Base-by-base conservation (phyloP, 1,140 invertebrate genomes). In the Nephotettix cincticeps region DNA sequence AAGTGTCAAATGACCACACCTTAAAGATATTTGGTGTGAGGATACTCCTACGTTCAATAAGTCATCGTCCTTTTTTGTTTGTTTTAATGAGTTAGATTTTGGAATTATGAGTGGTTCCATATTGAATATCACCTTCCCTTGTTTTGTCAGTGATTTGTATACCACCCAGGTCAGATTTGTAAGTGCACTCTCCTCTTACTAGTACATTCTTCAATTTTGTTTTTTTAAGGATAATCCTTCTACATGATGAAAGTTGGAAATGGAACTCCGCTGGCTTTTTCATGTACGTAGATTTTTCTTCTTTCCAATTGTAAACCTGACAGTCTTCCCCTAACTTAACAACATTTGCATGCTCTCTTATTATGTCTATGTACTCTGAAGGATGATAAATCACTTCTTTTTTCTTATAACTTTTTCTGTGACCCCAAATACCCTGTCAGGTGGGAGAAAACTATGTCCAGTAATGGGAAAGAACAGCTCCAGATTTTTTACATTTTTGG, bases 371-470 rank as follows among this genome's bases (percentile, higher is more conserved):
- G 70, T 73, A 74, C 1, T 64, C 58, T 36, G 47, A 28, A 25
- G 68, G 19, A 23, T 29, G 56, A 67, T 36, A 63, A 79, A 71
- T n/a, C 47, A 71, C 40, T 75, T 68, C 67, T 74, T 75, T 47
- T 68, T 77, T 69, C 73, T 75, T 45, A 77, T 61, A 56, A 27
- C 32, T 74, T 76, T 78, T 73, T 80, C 77, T 68, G 74, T 77
- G 23, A 66, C 25, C 6, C 64, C 78, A 75, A 79, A 80, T 1
- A 80, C 78, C 51, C 78, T 43, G 71, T 79, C 77, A 19, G 77
- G 64, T 47, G 77, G 75, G 29, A 79, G 61, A 73, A 74, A 79
- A n/a, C 74, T 76, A 58, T 79, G 77, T 17, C 75, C 75, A 23
- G 54, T 61, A n/a, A 79, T 72, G 19, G 76, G 75, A 68, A 75